phyloP scores from a whole-genome alignment of 2,113 vertebrate species.

The Peromyscus polionotus region DNA sequence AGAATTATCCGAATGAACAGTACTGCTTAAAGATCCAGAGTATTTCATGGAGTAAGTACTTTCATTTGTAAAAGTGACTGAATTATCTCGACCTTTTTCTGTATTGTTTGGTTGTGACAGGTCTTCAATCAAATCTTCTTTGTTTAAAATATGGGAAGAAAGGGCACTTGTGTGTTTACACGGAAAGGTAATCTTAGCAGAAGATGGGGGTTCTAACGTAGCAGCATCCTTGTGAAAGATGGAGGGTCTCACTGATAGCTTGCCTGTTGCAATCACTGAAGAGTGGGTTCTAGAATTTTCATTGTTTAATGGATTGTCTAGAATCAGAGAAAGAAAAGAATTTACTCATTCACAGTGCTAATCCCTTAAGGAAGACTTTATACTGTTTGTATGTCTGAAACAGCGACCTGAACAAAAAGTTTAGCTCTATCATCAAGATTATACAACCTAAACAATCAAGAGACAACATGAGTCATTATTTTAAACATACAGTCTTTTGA shows the following conservation, averaged over 20 bases:
- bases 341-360: conserved; percentile 67
- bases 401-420: conserved; percentile 45
- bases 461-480: conserved; percentile 58
- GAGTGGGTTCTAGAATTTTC: conserved; percentile 95
- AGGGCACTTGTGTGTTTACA: conserved; percentile 96
- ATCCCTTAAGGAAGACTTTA: conserved; percentile 54
- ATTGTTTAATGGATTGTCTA: conserved; percentile 97
- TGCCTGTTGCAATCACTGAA: conserved; percentile 94
- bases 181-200: conserved; percentile 94
- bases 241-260: conserved; percentile 93
- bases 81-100: conserved; percentile 91
- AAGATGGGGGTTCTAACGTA: conserved; percentile 93
- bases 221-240: conserved; percentile 94
- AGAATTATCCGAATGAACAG: conserved; percentile 90
- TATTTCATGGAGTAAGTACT: conserved; percentile 94
- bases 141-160: conserved; percentile 91
- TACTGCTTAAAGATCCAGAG: conserved; percentile 91
- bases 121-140: conserved; percentile 92
- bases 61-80: conserved; percentile 93
- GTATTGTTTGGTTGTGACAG: conserved; percentile 91
- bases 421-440: background rate
- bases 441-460: conserved; percentile 13
- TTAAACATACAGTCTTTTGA: conserved; percentile 53
- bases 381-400: conserved; percentile 33
- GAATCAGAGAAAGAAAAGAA: conserved; percentile 77